These are phyloP conservation scores for Physella acuta DNA, from an alignment of 1,140 invertebrate genomes.

Conservation along the genomic window DNA sequence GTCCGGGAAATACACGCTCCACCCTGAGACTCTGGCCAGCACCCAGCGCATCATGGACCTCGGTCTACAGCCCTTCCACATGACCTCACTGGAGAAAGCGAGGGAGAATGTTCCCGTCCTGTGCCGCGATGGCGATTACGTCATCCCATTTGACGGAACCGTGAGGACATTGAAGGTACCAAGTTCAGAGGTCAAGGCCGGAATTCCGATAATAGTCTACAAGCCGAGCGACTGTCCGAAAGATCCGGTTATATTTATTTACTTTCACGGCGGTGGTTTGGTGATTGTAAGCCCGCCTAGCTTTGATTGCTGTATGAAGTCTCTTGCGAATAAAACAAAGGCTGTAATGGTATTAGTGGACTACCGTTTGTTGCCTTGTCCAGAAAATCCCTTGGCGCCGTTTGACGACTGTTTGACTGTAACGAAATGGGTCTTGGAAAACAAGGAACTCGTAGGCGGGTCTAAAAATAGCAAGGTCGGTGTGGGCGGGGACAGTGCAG, in stretches of 20 bases:
- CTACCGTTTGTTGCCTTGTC: neutral
- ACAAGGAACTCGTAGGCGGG: neutral
- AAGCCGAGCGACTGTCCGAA: neutral
- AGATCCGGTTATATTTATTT: neutral
- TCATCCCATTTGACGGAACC: neutral
- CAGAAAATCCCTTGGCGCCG: neutral
- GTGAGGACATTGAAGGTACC: neutral
- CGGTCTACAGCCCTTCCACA: neutral
- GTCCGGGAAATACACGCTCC: neutral
- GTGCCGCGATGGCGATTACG: neutral
- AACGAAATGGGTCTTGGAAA: conserved; percentile 12
- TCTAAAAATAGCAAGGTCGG: conserved; percentile 2
- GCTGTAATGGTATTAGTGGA: neutral
- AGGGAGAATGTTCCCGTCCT: neutral
- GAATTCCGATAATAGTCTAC: conserved; percentile 4
- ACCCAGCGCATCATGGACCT: neutral
- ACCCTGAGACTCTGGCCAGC: neutral
- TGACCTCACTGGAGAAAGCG: neutral
- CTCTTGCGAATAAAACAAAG: neutral
- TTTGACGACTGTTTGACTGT: conserved; percentile 3
- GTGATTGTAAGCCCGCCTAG: neutral
- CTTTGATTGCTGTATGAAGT: neutral
- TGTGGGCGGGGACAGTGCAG: conserved; percentile 9
- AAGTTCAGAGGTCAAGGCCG: neutral
- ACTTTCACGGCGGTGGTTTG: conserved; percentile 5